phyloP scores from a whole-genome alignment of 1,140 invertebrate species.

The Aleiodes sp. region DNA sequence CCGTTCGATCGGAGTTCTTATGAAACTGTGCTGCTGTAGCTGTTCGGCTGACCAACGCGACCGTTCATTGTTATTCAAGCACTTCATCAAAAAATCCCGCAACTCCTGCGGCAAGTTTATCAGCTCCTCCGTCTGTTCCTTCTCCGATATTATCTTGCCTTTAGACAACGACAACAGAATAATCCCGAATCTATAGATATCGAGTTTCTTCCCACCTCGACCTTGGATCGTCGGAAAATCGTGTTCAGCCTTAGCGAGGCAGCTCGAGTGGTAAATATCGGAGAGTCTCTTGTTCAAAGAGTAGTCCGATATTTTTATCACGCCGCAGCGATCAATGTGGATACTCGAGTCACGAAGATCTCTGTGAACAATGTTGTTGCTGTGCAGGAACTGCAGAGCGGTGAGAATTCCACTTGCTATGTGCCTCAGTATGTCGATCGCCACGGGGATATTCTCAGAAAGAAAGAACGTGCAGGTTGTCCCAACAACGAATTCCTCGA shows the following conservation, averaged over 20 bases:
- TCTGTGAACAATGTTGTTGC: conserved; percentile 82
- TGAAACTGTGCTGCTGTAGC: conserved; percentile 68
- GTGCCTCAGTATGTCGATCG: conserved; percentile 71
- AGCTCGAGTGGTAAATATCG: conserved; percentile 62
- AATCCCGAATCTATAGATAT: conserved; percentile 76
- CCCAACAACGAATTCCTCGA: conserved; percentile 75
- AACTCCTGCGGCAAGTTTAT: conserved; percentile 66
- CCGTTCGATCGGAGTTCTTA: conserved; percentile 52
- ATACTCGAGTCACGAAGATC: conserved; percentile 75
- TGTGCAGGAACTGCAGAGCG: conserved; percentile 77
- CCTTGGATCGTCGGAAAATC: conserved; percentile 68
- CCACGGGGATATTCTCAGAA: conserved; percentile 67
- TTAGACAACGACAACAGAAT: conserved; percentile 69
- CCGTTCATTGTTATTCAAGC: conserved; percentile 73
- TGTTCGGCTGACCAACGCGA: conserved; percentile 76
- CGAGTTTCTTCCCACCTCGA: conserved; percentile 76
- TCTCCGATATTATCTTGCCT: conserved; percentile 63
- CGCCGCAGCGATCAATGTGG: conserved; percentile 70
- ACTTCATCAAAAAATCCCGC: conserved; percentile 77
- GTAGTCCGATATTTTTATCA: conserved; percentile 75
- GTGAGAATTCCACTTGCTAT: conserved; percentile 73
- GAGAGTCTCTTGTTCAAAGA: conserved; percentile 75
- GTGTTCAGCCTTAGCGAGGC: conserved; percentile 49
- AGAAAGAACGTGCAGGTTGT: conserved; percentile 67
- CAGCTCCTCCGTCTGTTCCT: conserved; percentile 64